phyloP scores from a whole-genome alignment of 2,113 vertebrate species.

The Dromas ardeola region DNA sequence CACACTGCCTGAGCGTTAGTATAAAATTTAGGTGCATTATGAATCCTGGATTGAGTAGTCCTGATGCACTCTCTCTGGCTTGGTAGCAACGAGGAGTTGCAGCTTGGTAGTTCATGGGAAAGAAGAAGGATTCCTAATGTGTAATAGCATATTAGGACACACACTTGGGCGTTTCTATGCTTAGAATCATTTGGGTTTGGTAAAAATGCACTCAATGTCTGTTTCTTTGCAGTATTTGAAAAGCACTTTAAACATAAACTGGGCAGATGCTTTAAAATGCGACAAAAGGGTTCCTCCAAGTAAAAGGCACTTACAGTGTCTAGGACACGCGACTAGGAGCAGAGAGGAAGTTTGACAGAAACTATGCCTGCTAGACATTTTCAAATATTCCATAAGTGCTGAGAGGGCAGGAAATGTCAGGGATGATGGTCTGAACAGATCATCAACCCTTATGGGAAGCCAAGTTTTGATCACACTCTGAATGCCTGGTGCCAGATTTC shows the following conservation, averaged over 20 bases:
- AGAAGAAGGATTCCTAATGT: not conserved
- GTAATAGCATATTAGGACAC: not conserved
- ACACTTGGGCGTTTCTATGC: not conserved
- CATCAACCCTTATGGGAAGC: not conserved
- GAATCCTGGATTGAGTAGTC: not conserved
- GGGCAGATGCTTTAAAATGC: not conserved
- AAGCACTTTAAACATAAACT: not conserved
- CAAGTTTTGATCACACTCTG: not conserved
- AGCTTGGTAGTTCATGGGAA: not conserved
- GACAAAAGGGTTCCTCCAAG: not conserved
- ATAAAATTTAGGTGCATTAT: not conserved
- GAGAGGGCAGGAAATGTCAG: constrained; percentile 33
- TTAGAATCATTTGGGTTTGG: not conserved
- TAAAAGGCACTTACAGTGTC: not conserved
- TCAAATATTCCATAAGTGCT: constrained; percentile 52
- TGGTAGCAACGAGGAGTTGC: not conserved
- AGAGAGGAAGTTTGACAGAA: constrained; percentile 44
- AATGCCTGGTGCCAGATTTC: not conserved
- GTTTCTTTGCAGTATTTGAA: not conserved
- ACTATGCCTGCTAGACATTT: constrained; percentile 27
- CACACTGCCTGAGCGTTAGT: not conserved
- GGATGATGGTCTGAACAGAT: not conserved
- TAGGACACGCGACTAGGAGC: rapidly evolving
- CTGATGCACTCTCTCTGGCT: not conserved
- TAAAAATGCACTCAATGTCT: not conserved